phyloP scores from a whole-genome alignment of 2,113 vertebrate genomes.

The Aegotheles bennettii region DNA sequence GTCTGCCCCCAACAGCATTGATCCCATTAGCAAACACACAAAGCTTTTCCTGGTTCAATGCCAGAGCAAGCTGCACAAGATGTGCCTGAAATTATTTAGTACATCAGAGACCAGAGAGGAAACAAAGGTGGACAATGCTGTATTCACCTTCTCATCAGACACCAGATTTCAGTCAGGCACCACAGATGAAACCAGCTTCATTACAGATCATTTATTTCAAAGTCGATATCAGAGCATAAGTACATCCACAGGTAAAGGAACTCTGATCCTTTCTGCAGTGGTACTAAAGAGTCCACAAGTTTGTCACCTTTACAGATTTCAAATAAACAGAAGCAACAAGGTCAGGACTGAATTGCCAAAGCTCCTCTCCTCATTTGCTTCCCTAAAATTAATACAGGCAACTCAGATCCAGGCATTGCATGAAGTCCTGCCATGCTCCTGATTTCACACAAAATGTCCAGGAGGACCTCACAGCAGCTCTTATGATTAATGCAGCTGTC shows the following conservation, averaged over 20 bases:
- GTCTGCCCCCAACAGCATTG: background rate
- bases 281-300: background rate
- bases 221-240: background rate
- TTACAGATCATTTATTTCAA: background rate
- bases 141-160: background rate
- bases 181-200: background rate
- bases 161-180: background rate
- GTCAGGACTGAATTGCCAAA: background rate
- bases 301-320: background rate
- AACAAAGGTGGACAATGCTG: background rate
- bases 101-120: background rate
- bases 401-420: background rate
- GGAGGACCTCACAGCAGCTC: background rate
- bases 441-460: background rate
- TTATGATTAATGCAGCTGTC: background rate
- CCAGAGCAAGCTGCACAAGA: background rate
- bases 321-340: background rate
- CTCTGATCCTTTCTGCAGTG: background rate
- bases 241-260: background rate
- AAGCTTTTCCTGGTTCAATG: background rate
- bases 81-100: background rate
- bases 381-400: background rate
- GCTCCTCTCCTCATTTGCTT: background rate
- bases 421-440: background rate
- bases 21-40: background rate